These are phyloP conservation scores for Mellilla xanthometata DNA, from an alignment of 2,888 invertebrate genomes.

Conservation along the genomic window DNA sequence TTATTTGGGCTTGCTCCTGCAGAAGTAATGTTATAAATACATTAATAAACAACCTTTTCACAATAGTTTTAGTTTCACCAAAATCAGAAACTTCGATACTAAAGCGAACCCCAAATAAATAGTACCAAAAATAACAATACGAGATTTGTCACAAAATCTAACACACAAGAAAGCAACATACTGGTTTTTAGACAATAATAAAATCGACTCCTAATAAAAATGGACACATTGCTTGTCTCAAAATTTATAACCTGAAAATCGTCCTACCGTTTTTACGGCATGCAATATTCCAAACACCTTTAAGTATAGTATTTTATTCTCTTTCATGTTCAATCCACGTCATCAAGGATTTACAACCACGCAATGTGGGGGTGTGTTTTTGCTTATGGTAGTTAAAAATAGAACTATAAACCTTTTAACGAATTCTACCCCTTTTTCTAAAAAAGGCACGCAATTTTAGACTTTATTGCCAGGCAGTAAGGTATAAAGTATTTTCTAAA, in stretches of 20 bases:
- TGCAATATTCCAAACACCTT: constrained; percentile 38
- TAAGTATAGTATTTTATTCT: constrained; percentile 42
- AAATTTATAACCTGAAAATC: constrained; percentile 39
- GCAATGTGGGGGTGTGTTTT: constrained; percentile 44
- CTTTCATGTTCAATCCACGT: constrained; percentile 51
- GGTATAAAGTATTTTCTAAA: neutral
- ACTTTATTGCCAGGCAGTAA: constrained; percentile 6
- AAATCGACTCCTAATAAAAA: neutral
- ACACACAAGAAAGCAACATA: no score
- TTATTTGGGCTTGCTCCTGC: no score
- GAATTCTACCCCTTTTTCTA: constrained; percentile 46
- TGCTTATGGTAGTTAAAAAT: constrained; percentile 43
- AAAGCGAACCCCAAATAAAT: no score
- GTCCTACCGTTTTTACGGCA: constrained; percentile 69
- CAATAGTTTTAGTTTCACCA: no score
- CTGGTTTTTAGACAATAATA: neutral
- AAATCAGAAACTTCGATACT: no score
- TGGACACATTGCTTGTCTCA: neutral
- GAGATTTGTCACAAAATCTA: no score
- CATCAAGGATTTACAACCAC: constrained; percentile 43
- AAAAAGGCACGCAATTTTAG: constrained; percentile 28
- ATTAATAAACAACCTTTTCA: no score
- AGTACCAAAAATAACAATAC: no score
- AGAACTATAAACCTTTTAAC: constrained; percentile 57
- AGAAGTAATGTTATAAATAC: no score